Percentiles rank a stretch among this genome's conserved stretches.
phyloP scores from a whole-genome alignment of 2,888 invertebrate genomes.

The Taenaris catops region DNA sequence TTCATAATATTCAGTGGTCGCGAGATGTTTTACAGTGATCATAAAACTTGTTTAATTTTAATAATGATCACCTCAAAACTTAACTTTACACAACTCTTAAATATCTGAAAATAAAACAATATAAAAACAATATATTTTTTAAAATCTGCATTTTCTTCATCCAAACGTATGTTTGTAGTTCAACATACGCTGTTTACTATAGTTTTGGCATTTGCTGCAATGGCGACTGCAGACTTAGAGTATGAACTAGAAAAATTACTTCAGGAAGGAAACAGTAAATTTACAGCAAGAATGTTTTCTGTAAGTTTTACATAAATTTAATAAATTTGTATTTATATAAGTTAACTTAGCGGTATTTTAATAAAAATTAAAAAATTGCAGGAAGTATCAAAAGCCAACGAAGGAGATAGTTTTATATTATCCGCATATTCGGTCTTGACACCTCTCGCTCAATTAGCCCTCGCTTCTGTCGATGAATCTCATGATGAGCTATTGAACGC shows the following conservation, averaged over 20 bases:
- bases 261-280: constrained; percentile 1
- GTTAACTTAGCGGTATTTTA: not conserved
- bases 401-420: constrained; percentile 48
- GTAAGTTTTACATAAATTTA: constrained; percentile 11
- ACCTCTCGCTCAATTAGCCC: constrained; percentile 49
- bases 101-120: too few relatives aligned
- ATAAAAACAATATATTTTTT: too few relatives aligned
- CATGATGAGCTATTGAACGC: constrained; percentile 49
- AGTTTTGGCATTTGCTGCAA: constrained; percentile 30
- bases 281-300: constrained; percentile 1
- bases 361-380: constrained; percentile 19
- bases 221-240: constrained; percentile 35
- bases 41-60: too few relatives aligned
- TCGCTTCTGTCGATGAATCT: constrained; percentile 50
- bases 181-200: too few relatives aligned
- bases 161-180: too few relatives aligned
- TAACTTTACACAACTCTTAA: too few relatives aligned
- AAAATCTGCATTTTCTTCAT: too few relatives aligned
- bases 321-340: too few relatives aligned
- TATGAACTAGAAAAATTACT: constrained; percentile 28
- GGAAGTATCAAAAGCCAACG: constrained; percentile 43
- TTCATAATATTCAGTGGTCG: too few relatives aligned
- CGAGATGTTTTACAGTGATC: too few relatives aligned
- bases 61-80: too few relatives aligned
- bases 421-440: constrained; percentile 68